Base-by-base conservation (phyloP, 2,888 invertebrate genomes). In the Lamellibrachia columna region DNA sequence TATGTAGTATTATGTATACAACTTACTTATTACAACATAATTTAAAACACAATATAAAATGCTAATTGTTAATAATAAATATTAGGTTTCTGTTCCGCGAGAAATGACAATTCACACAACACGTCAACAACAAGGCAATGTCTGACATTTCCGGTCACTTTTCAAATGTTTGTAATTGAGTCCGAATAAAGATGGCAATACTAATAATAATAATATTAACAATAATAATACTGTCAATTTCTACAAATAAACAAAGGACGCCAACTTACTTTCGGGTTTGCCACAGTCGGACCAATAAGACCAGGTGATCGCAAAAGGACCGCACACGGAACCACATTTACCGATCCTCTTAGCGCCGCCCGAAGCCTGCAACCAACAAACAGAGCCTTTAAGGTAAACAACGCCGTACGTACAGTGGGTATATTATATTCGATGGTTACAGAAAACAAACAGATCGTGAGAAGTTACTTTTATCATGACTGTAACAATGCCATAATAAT, bases 221-320 rank as follows among this genome's bases (percentile, higher is more conserved):
- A 40, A 40, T 40, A 40, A 40, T 40, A 40, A 40, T 6, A 22
- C 4, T 15, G 22, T 75, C 22, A 11, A 2, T 75, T 55, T 55
- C 8, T 22, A 55, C 7, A 40, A 40, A 40, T 40, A 55, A 9
- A 55, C 7, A 55, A 55, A 22, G 22, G 3, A 75, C 75, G 75
- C 1, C 22, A 6, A 91, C 91, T 91, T 52, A 91, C 91, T 91
- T 6, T 40, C 7, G 11, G 91, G 91, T 91, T 91, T 91, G 15
- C 91, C 91, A 28, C 91, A 91, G 91, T 91, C 91, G 7, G 91
- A 2, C 91, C 91, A 91, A 7, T 91, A 91, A 22, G 52, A n/a
- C 91, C 91, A 91, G 52, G 91, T 91, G 52, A 91, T 3, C 4
- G 15, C 91, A 40, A 91, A 91, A 52, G 91, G 91, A 22, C 91